Evolutionary conservation across 1,140 invertebrate genomes (phyloP).

Genomic region (Drosophila rufa): DNA sequence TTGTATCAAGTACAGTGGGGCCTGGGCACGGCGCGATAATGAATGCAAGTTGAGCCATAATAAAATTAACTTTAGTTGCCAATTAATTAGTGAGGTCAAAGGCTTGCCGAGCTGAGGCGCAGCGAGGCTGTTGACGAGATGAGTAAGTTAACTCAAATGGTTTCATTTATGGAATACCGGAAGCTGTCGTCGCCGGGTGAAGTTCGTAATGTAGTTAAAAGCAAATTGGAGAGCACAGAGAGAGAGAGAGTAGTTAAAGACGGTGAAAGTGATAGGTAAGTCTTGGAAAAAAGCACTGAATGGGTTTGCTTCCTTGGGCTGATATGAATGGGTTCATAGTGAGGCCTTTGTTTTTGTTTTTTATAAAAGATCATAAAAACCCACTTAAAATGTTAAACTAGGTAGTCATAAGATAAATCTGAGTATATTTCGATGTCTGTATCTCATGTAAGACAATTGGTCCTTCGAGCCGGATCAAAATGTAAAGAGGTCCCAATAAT

Average conservation of each 20-base stretch:
- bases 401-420: no score
- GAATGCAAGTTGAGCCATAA: constrained; percentile 28
- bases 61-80: constrained; percentile 52
- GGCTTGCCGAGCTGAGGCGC: constrained; percentile 1
- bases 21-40: constrained; percentile 27
- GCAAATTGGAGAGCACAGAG: constrained; percentile 9
- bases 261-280: constrained; percentile 8
- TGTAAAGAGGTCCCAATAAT: no score
- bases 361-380: no score
- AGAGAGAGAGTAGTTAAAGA: constrained; percentile 9
- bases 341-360: background rate
- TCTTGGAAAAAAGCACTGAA: constrained; percentile 2
- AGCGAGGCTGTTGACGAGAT: constrained; percentile 9
- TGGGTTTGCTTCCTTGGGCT: background rate
- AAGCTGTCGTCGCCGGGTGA: constrained; percentile 14
- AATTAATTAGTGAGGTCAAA: constrained; percentile 51
- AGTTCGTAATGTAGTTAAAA: constrained; percentile 18
- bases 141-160: constrained; percentile 2
- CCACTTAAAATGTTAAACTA: no score
- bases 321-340: background rate
- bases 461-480: no score
- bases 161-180: constrained; percentile 1
- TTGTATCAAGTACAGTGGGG: constrained; percentile 54
- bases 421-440: no score
- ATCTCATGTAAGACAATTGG: no score